phyloP scores from a whole-genome alignment of 2,113 vertebrate species.

The human region GRCh38 chr3:87011501-87012000 shows the following conservation, averaged over 20 bases:
- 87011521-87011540: neutral
- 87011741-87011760: neutral
- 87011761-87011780: neutral
- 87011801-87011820: neutral
- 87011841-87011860: neutral
- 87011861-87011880: neutral
- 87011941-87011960: neutral
- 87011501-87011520: neutral
- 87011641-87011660: neutral
- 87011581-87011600: neutral
- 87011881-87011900: neutral
- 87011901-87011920: neutral
- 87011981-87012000: neutral
- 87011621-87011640: neutral
- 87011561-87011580: neutral
- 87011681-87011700: neutral
- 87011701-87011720: neutral
- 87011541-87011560: neutral
- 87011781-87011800: neutral
- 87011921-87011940: neutral
- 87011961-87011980: neutral
- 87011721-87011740: neutral
- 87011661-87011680: neutral
- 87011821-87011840: accelerated
- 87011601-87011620: neutral